Evolutionary conservation across 2,113 vertebrate species (phyloP), one percentile per base, ranked within the genome.

Genomic region (Myrmecophaga tridactyla): DNA sequence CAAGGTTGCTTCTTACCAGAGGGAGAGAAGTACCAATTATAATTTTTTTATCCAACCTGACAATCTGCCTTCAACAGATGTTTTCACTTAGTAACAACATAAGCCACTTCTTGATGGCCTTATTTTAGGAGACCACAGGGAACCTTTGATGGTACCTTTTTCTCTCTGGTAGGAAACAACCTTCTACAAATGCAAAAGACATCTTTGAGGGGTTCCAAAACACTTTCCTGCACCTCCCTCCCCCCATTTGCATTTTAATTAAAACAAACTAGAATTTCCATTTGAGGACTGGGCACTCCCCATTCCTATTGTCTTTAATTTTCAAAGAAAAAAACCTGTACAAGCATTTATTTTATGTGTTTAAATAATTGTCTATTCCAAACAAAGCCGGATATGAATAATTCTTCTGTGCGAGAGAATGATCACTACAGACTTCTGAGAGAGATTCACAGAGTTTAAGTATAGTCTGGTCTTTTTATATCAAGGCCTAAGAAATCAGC

Each of bases 401-500:
- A 96, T 82, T 94, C 29, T 81, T 97, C 85, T 89, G 86, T 34
- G 63, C 81, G 94, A 97, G 41, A 90, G 82, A 95, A 97, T 83
- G 95, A 85, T 97, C 93, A 96, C 84, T 96, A 83, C 83, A 96
- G 70, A 95, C 0, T 94, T 93, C 20, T 95, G 51, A 48, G 85
- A 96, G 0, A 0, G 58, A 97, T 91, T 96, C 83, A 96, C 92
- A 92, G 93, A 94, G 78, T 76, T 91, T 92, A 97, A n/a, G n/a
- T n/a, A n/a, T n/a, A n/a, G n/a, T n/a, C n/a, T n/a, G n/a, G 23
- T 72, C 60, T 98, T 97, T 97, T 92, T 97, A 89, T 87, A 97
- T 70, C 93, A 84, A 95, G 31, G 25, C 90, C 94, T 87, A 92
- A 97, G 97, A 75, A 91, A 97, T 1, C 0, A 93, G 87, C 56